phyloP scores from a whole-genome alignment of 2,113 vertebrate genomes.

The Platichthys flesus region DNA sequence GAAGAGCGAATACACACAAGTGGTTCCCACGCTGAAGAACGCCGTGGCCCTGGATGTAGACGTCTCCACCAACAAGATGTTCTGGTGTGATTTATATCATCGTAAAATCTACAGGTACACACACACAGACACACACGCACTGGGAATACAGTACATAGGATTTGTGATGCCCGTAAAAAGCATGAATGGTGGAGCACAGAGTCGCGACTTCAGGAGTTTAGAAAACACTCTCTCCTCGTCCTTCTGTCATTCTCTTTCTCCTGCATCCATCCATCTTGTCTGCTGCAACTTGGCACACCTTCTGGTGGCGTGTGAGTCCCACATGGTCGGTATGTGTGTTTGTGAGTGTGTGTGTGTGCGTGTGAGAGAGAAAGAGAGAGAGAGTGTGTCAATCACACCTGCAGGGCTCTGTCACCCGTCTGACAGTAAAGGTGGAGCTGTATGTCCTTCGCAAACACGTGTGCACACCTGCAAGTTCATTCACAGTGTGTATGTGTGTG shows the following conservation, averaged over 20 bases:
- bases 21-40: constrained; percentile 95
- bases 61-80: constrained; percentile 94
- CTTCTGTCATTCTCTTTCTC: constrained; percentile 29
- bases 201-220: constrained; percentile 19
- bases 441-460: constrained; percentile 68
- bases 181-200: not conserved
- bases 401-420: constrained; percentile 48
- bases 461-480: not conserved
- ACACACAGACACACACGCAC: not conserved
- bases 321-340: constrained; percentile 28
- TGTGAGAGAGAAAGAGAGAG: not conserved
- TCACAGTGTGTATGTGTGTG: not conserved
- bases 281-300: constrained; percentile 63
- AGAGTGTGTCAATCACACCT: constrained; percentile 40
- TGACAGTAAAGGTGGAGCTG: constrained; percentile 45
- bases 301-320: constrained; percentile 45
- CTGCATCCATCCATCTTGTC: constrained; percentile 56
- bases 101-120: constrained; percentile 94
- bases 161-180: not conserved
- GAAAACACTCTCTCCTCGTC: not conserved
- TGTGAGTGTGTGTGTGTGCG: not conserved
- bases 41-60: constrained; percentile 95
- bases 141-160: not conserved
- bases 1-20: constrained; percentile 91
- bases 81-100: constrained; percentile 98